phyloP scores from a whole-genome alignment of 2,888 invertebrate genomes.

The Orthosia gracilis region DNA sequence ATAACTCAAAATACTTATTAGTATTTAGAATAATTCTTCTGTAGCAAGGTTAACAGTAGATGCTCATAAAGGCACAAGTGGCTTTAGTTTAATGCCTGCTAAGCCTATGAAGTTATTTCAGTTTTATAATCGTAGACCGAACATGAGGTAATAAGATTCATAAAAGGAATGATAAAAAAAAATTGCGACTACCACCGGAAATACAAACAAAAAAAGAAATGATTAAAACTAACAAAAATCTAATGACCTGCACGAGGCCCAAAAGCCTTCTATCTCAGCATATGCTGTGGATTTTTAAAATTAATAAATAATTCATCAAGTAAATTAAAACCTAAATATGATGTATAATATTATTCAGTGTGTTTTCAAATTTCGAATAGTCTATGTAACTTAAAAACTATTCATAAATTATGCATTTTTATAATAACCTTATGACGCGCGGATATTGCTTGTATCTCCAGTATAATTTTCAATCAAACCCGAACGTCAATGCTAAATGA shows the following conservation, averaged over 20 bases:
- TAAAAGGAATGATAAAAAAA: no score
- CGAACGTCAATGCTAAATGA: conserved; percentile 17
- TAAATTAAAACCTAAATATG: background rate
- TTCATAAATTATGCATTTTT: background rate
- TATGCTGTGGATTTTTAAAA: no score
- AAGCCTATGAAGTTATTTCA: background rate
- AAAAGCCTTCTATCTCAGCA: no score
- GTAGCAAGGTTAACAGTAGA: background rate
- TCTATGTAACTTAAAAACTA: background rate
- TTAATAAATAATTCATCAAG: background rate
- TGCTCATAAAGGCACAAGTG: background rate
- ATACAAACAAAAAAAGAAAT: no score
- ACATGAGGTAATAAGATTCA: background rate
- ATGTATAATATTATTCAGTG: background rate
- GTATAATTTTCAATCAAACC: conserved; percentile 15
- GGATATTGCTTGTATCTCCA: background rate
- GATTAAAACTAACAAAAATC: no score
- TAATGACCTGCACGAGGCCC: no score
- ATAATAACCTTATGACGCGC: background rate
- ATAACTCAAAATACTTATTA: conserved; percentile 8
- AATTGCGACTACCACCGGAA: no score
- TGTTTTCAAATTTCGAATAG: background rate
- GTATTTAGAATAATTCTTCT: conserved; percentile 1
- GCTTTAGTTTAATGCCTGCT: background rate
- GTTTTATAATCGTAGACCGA: background rate